Percentiles rank a stretch among this genome's conserved stretches.
Conservation (phyloP, 2,113 vertebrate genomes). For the Rana temporaria region DNA sequence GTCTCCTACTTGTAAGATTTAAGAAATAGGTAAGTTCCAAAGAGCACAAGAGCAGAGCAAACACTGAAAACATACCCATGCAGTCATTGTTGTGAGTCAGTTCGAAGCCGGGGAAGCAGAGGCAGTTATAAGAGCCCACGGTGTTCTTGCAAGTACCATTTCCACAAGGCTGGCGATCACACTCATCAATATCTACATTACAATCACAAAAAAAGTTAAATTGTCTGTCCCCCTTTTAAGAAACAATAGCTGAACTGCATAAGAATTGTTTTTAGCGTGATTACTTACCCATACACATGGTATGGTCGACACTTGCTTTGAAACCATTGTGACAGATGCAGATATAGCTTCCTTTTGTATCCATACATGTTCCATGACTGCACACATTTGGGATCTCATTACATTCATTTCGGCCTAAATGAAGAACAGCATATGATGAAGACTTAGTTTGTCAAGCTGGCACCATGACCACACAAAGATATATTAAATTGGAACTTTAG, state of each 20-base stretch:
- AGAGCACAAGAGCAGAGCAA: background rate
- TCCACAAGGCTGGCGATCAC: conserved; percentile 87
- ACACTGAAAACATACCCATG: conserved; percentile 77
- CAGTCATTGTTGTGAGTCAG: conserved; percentile 89
- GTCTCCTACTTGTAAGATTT: background rate
- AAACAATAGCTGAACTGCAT: background rate
- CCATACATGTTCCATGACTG: conserved; percentile 89
- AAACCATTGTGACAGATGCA: conserved; percentile 93
- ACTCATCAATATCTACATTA: conserved; percentile 86
- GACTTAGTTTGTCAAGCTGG: background rate
- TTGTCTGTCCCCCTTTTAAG: background rate
- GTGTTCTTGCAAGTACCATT: conserved; percentile 94
- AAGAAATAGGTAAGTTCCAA: background rate
- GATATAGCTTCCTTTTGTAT: conserved; percentile 87
- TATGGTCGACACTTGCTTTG: conserved; percentile 84
- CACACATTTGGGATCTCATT: conserved; percentile 89
- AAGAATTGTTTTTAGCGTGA: no score
- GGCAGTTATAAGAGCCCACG: conserved; percentile 91
- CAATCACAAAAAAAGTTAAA: background rate
- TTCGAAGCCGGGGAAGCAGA: conserved; percentile 91
- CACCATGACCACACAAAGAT: no score
- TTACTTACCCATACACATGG: conserved; percentile 90
- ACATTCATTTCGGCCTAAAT: conserved; percentile 88
- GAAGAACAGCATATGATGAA: background rate
- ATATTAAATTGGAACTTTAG: no score